Conservation (phyloP, 2,113 vertebrate species). For the Larimichthys polyactis region DNA sequence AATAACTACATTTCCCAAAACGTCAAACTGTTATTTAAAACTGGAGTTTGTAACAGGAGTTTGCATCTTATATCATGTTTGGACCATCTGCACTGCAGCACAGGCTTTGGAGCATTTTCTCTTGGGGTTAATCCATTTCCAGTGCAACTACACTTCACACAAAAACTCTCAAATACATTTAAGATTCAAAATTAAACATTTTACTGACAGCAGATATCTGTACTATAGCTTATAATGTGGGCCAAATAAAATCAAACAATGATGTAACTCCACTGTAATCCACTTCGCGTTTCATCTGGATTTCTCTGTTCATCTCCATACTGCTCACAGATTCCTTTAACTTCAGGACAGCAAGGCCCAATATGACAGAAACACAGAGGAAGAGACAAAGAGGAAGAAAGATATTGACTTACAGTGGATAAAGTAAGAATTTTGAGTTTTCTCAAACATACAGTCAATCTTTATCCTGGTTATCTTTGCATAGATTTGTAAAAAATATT, state of each 20-base stretch:
- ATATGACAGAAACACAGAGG: not conserved
- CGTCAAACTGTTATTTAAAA: too few species aligned
- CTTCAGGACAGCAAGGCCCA: not conserved
- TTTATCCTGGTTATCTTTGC: not conserved
- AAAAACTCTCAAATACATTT: not conserved
- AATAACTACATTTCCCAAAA: too few species aligned
- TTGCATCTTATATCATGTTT: not conserved
- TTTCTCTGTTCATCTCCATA: not conserved
- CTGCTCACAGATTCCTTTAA: not conserved
- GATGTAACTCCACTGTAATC: conserved; percentile 65
- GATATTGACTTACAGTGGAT: not conserved
- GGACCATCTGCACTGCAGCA: not conserved
- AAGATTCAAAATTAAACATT: not conserved
- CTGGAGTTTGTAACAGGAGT: too few species aligned
- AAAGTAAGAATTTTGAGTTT: not conserved
- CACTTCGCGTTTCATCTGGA: conserved; percentile 1
- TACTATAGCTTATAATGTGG: not conserved
- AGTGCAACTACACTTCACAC: not conserved
- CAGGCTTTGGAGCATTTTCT: not conserved
- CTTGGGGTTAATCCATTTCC: not conserved
- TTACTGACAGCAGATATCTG: conserved; percentile 23
- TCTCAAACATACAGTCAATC: not conserved
- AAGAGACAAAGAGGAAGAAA: not conserved
- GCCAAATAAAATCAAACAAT: conserved; percentile 56
- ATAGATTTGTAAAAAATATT: not conserved